Percentiles rank a stretch among this genome's conserved stretches.
Evolutionary conservation across 2,113 vertebrate species (phyloP).

Genomic region (Pteronura brasiliensis): DNA sequence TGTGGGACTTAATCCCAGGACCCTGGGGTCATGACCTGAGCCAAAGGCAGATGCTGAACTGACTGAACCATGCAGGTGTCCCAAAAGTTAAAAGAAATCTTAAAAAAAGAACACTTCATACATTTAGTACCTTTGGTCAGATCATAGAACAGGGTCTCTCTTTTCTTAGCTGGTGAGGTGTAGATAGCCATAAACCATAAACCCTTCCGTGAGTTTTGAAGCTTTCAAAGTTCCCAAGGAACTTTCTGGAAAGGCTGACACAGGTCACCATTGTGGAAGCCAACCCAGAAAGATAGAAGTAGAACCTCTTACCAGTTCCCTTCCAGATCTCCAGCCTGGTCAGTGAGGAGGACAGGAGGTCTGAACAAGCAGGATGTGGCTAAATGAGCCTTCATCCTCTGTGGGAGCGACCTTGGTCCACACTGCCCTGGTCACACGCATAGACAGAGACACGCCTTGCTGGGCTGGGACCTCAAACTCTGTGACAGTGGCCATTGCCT

Average conservation of each 20-base stretch:
- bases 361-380: background rate
- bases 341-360: background rate
- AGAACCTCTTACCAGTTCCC: background rate
- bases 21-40: too few species aligned
- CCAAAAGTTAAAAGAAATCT: background rate
- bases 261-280: background rate
- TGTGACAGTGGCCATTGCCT: background rate
- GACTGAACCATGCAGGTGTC: too few species aligned
- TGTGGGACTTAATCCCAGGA: too few species aligned
- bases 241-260: background rate
- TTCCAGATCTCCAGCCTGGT: background rate
- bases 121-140: background rate
- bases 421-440: background rate
- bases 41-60: too few species aligned
- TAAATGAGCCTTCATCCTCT: background rate
- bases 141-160: background rate
- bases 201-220: background rate
- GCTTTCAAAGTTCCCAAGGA: background rate
- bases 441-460: fast-evolving
- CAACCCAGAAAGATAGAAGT: background rate
- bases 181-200: background rate
- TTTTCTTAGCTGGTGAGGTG: background rate
- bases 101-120: background rate
- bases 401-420: background rate
- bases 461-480: background rate